A percentile compares a stretch with the other conserved stretches of the same genome.
phyloP scores from a whole-genome alignment of 35 echinoderm and acorn worm species.

The Lytechinus variegatus region DNA sequence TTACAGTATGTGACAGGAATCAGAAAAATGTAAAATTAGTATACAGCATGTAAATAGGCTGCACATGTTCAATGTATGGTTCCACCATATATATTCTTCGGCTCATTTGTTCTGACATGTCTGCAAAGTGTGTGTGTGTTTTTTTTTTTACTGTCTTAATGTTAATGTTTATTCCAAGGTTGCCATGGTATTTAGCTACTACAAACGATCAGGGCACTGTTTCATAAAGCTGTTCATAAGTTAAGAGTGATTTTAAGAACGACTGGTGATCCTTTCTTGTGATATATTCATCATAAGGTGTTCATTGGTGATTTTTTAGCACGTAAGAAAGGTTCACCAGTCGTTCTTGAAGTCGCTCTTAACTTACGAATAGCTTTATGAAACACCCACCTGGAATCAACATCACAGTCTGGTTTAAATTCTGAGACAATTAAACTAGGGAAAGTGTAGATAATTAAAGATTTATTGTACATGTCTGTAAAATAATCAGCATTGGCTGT shows the following conservation, averaged over 20 bases:
- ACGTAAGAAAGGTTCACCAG: too few species aligned
- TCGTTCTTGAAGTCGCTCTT: too few species aligned
- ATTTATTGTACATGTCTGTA: neutral
- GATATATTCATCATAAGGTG: too few species aligned
- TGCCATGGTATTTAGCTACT: neutral
- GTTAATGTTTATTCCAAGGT: neutral
- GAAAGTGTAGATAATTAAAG: neutral
- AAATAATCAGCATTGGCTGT: conserved; percentile 1
- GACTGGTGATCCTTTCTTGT: too few species aligned
- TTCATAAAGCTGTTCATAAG: too few species aligned
- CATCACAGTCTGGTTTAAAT: neutral
- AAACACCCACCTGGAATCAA: neutral
- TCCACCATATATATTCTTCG: neutral
- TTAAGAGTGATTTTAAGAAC: too few species aligned
- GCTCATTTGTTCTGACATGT: neutral
- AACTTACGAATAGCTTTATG: too few species aligned
- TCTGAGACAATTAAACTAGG: neutral
- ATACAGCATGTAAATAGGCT: neutral
- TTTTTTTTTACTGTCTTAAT: neutral
- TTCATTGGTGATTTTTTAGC: too few species aligned
- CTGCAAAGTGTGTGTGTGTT: neutral
- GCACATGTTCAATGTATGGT: neutral
- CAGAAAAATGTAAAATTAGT: neutral
- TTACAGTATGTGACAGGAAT: neutral
- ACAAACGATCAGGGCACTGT: too few species aligned